Evolutionary conservation across 2,888 invertebrate species (phyloP).

Genomic region (Malacosoma neustria): DNA sequence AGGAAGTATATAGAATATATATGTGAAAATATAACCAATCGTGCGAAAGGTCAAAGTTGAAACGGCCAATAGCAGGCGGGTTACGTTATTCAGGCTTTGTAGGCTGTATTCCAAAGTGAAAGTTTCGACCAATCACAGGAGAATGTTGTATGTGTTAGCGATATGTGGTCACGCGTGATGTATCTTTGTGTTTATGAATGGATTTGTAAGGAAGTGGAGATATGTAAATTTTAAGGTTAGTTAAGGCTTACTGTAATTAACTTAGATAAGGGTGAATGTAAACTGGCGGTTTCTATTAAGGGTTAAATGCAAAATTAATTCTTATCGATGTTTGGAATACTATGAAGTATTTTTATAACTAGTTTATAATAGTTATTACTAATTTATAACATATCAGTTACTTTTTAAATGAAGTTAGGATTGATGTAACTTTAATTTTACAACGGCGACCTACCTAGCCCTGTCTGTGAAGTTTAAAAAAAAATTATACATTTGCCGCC

Average conservation of each 20-base stretch:
- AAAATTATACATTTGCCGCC: no score
- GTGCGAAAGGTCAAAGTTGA: slow-evolving; percentile 53
- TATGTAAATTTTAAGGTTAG: not conserved
- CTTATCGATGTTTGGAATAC: no score
- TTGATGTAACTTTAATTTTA: no score
- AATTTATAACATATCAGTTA: no score
- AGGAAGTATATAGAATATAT: slow-evolving; percentile 14
- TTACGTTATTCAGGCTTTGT: slow-evolving; percentile 61
- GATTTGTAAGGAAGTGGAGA: not conserved
- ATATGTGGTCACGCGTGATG: slow-evolving; percentile 27
- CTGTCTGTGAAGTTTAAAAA: no score
- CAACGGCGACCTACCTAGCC: no score
- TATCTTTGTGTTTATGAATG: slow-evolving; percentile 19
- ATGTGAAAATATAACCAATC: slow-evolving; percentile 36
- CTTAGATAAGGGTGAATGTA: not conserved
- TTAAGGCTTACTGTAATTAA: not conserved
- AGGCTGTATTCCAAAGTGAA: slow-evolving; percentile 64
- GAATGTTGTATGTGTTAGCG: slow-evolving; percentile 35
- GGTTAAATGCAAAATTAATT: no score
- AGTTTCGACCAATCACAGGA: slow-evolving; percentile 48
- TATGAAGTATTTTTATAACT: no score
- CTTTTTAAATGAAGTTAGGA: no score
- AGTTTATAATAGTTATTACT: no score
- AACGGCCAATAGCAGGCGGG: slow-evolving; percentile 43
- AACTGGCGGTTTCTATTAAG: no score